Evolutionary conservation across 2,113 vertebrate genomes (phyloP).

Genomic region (Mus spicilegus): DNA sequence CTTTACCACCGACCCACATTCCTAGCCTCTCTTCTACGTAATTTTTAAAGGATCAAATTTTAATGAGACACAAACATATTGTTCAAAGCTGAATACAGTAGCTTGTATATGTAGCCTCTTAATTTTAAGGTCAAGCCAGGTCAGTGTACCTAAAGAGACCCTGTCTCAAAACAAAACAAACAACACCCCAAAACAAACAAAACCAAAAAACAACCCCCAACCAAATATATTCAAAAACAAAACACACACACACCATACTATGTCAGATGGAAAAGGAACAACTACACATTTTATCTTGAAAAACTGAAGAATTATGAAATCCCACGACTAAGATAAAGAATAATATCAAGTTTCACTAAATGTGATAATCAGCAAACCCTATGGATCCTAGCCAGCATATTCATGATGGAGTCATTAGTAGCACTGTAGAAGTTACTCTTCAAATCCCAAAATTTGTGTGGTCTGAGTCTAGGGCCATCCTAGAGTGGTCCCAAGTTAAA

Average conservation of each 20-base stretch:
- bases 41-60: slow-evolving; percentile 50
- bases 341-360: slow-evolving; percentile 26
- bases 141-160: background rate
- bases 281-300: slow-evolving; percentile 25
- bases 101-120: background rate
- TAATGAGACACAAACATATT: slow-evolving; percentile 42
- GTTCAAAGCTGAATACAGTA: background rate
- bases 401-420: slow-evolving; percentile 44
- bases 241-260: background rate
- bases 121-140: background rate
- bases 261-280: slow-evolving; percentile 10
- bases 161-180: background rate
- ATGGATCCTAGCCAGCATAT: background rate
- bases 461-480: slow-evolving; percentile 9
- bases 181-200: background rate
- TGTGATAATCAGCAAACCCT: slow-evolving; percentile 58
- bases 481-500: background rate
- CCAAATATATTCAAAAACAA: background rate
- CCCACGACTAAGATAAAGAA: background rate
- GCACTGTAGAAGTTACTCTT: background rate
- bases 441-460: slow-evolving; percentile 21
- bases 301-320: slow-evolving; percentile 52
- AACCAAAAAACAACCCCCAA: background rate
- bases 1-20: background rate
- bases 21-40: background rate